Evolutionary conservation across 2,797 vertebrate genomes (phyloP).

Genomic region (Phataginus tricuspis): DNA sequence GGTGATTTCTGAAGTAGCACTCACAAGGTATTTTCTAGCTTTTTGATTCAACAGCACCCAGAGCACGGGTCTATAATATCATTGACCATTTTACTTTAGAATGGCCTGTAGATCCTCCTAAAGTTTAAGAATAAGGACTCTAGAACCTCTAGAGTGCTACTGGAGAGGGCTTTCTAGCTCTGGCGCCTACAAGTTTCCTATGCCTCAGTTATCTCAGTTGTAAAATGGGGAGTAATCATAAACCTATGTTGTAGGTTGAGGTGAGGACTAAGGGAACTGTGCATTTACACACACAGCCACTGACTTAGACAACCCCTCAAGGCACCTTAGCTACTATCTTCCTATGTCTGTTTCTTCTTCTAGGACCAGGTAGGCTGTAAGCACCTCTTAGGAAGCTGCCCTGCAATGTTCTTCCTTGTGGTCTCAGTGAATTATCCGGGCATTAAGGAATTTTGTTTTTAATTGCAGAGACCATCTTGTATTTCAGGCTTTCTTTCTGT

Average conservation of each 20-base stretch:
- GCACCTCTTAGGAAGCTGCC: background rate
- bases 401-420: background rate
- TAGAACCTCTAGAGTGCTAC: background rate
- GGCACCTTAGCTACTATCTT: background rate
- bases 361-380: background rate
- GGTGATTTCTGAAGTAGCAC: background rate
- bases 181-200: background rate
- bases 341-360: fast-evolving
- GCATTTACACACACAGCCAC: too few relatives aligned
- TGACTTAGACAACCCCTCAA: background rate
- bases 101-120: background rate
- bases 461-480: background rate
- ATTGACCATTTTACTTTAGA: background rate
- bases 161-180: background rate
- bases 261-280: background rate
- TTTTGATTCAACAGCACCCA: background rate
- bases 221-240: background rate
- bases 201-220: background rate
- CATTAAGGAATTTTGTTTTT: constrained; percentile 8
- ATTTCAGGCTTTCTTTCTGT: background rate
- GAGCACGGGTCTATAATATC: background rate
- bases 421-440: background rate
- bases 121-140: background rate
- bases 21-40: background rate
- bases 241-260: background rate